These are phyloP conservation scores for Nycticryphes semicollaris DNA, from an alignment of 2,113 vertebrate genomes.

Conservation along the genomic window DNA sequence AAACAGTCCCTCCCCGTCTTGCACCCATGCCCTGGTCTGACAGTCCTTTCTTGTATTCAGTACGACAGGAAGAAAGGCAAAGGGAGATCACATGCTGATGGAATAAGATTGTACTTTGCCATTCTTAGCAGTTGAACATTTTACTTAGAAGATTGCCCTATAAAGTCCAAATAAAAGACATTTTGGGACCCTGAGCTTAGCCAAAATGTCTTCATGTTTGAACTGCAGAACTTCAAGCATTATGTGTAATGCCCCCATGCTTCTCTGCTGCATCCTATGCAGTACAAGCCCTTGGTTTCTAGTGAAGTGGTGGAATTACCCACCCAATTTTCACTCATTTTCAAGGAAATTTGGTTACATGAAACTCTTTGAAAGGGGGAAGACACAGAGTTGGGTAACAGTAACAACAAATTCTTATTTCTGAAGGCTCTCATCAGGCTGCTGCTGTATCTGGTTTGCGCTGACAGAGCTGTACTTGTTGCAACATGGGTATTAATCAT, in stretches of 20 bases:
- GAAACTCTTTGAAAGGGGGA: not conserved
- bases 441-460: not conserved
- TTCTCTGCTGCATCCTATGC: not conserved
- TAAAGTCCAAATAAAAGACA: not conserved
- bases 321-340: not conserved
- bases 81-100: not conserved
- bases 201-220: not conserved
- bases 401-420: accelerated
- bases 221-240: not conserved
- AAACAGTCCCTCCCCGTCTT: not conserved
- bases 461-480: not conserved
- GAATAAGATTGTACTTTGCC: not conserved
- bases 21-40: not conserved
- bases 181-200: not conserved
- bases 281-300: not conserved
- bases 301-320: not conserved
- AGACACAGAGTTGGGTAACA: too few relatives aligned
- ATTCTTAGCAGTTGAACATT: not conserved
- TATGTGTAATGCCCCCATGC: too few relatives aligned
- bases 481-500: accelerated
- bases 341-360: not conserved
- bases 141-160: not conserved
- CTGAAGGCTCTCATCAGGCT: not conserved
- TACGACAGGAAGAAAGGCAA: not conserved
- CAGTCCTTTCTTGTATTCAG: not conserved